Evolutionary conservation across 2,888 invertebrate species (phyloP), one percentile per base, ranked within the genome.

Genomic region (Cataglyphis rosenhaueri): DNA sequence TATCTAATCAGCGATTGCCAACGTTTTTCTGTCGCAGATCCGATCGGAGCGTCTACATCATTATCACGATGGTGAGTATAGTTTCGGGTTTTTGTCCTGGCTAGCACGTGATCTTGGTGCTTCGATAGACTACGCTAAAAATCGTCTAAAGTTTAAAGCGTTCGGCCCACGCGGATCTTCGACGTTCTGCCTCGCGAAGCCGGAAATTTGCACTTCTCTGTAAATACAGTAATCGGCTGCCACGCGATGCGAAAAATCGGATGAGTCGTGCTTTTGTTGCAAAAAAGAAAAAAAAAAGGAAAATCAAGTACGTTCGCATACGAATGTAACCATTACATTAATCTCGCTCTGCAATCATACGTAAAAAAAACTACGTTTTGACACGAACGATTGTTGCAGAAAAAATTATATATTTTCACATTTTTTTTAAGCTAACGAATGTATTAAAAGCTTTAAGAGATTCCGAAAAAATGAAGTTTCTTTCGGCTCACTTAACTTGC

Each of bases 41-140:
- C 78, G 9, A 70, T 61, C 70, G 70, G 70, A 70, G 59, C 66
- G 29, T 44, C 59, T 21, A 64, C 55, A 48, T 48, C 38, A 59
- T 15, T 38, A 48, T 48, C 78, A 70, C 70, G 59, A 79, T 79
- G 84, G 93, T 94, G 94, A 94, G 94, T 93, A 88, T 91, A 87
- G 87, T 94, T 94, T 93, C 91, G 92, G 92, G 92, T 92, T 91
- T 89, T 83, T 70, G 35, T 79, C 59, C 44, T 79, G 76, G 70
- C 78, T 78, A 44, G 41, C 41, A 79, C 75, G 84, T 84, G 92
- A 87, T 94, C 91, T 94, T 94, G 93, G 94, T 94, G 94, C 92
- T 92, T 92, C 92, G 94, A 94, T 94, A 93, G 94, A 94, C 92
- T 94, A 94, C 88, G 91, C 92, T 87, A 94, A 94, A 94, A 92